phyloP scores from a whole-genome alignment of 2,797 vertebrate genomes.

The Urocyon cinereoargenteus region DNA sequence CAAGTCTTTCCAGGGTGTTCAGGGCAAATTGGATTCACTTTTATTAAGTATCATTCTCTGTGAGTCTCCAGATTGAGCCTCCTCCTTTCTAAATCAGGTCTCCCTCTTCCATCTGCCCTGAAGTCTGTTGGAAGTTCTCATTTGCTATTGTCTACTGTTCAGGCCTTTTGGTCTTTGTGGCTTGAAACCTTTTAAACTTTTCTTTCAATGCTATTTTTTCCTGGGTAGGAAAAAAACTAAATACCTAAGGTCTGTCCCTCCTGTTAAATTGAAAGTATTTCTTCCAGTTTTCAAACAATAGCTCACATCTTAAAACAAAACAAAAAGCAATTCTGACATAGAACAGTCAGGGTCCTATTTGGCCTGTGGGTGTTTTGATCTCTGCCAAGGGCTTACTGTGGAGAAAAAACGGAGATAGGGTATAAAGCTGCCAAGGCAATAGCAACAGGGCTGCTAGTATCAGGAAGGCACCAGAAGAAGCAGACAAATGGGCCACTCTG shows the following conservation, averaged over 20 bases:
- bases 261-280: not conserved
- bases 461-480: not conserved
- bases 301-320: not conserved
- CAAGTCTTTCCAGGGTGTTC: not conserved
- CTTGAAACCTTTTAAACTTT: not conserved
- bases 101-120: not conserved
- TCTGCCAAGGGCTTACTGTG: not conserved
- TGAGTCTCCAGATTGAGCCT: not conserved
- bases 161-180: not conserved
- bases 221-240: not conserved
- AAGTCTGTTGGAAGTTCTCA: not conserved
- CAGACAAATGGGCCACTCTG: not conserved
- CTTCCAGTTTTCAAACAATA: conserved; percentile 5
- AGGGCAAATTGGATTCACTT: not conserved
- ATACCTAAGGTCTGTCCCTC: not conserved
- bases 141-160: not conserved
- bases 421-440: not conserved
- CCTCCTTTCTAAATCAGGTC: not conserved
- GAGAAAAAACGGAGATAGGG: not conserved
- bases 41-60: not conserved
- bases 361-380: not conserved
- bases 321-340: not conserved
- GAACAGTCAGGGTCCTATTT: not conserved
- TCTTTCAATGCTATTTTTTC: conserved; percentile 16
- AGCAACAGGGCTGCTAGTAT: not conserved